These are phyloP conservation scores for Drosophila quasianomalipes DNA, from an alignment of 2,888 invertebrate species.

Conservation along the genomic window DNA sequence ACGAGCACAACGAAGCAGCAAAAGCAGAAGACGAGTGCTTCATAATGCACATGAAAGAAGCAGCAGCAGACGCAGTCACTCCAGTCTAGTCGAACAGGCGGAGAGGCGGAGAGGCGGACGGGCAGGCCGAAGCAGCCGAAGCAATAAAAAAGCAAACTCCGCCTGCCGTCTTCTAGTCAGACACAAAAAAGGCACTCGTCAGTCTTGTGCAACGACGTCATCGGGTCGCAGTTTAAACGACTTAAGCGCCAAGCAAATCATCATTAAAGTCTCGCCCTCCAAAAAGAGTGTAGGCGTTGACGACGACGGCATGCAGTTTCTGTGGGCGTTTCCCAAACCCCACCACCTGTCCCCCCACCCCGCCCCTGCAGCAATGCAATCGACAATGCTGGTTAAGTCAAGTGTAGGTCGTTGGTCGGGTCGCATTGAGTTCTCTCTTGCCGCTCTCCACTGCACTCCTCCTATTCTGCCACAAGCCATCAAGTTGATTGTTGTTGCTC, in stretches of 20 bases:
- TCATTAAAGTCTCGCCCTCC: constrained; percentile 78
- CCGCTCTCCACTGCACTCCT: not conserved
- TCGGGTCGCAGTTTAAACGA: constrained; percentile 80
- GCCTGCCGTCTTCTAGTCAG: constrained; percentile 51
- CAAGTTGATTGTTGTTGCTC: constrained; percentile 64
- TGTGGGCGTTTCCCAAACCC: constrained; percentile 47
- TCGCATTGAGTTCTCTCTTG: constrained; percentile 50
- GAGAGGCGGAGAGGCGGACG: not conserved
- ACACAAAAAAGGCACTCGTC: constrained; percentile 80
- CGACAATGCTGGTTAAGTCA: constrained; percentile 83
- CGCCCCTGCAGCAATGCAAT: constrained; percentile 55
- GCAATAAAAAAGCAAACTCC: constrained; percentile 63
- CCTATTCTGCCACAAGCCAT: constrained; percentile 41
- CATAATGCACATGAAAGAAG: constrained; percentile 81
- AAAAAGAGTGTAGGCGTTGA: constrained; percentile 60
- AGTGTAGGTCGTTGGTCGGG: constrained; percentile 82
- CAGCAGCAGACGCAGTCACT: constrained; percentile 58
- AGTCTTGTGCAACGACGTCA: constrained; percentile 51
- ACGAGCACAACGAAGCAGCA: constrained; percentile 37
- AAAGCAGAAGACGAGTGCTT: constrained; percentile 62
- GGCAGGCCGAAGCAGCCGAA: constrained; percentile 38
- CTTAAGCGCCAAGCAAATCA: constrained; percentile 82
- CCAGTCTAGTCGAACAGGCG: constrained; percentile 15
- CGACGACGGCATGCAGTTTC: constrained; percentile 49
- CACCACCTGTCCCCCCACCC: not conserved